Base-by-base conservation (phyloP, 2,797 vertebrate genomes). In the Gymnothorax javanicus region DNA sequence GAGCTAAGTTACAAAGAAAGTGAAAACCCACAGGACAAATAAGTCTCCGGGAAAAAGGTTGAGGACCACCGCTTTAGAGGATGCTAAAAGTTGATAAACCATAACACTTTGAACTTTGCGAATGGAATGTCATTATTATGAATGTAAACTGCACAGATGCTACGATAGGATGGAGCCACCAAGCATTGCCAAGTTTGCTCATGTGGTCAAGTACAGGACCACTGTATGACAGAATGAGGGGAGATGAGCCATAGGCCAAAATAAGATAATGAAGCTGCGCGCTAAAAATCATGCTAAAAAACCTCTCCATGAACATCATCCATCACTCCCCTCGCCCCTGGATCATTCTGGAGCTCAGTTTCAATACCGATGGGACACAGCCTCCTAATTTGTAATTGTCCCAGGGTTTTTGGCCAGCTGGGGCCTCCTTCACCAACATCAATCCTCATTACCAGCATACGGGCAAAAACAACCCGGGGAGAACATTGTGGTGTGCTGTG, bases 361-460 rank as follows among this genome's bases (percentile, higher is more conserved):
- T 83, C 86, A 17, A 33, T 88, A 71, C 52, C 60, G 59, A 88
- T 85, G 81, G 43, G 58, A 17, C 20, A 71, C 79, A 59, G 84
- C 7, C 84, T 54, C 89, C 87, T 87, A 84, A 88, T 91, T 89
- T 88, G 20, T 27, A 58, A 86, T 83, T 71, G 15, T 69, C 83
- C 84, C 87, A 27, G 50, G 43, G 17, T 5, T 84, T 83, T 89
- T 87, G 17, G 85, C 90, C 89, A 91, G 89, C 93, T 92, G 89
- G 83, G 90, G 62, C 86, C 88, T 54, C 84, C 52, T 12, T 84
- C 82, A 89, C 88, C 88, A 88, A 87, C 84, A 90, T 92, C 92
- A 87, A 87, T 91, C 89, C 82, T 92, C 87, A 89, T 93, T 89
- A 93, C 85, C 9, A 73, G 12, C n/a, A 23, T 62, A 75, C 17